Evolutionary conservation across 2,888 invertebrate species (phyloP).

Genomic region (Fissipunctia ypsillon): DNA sequence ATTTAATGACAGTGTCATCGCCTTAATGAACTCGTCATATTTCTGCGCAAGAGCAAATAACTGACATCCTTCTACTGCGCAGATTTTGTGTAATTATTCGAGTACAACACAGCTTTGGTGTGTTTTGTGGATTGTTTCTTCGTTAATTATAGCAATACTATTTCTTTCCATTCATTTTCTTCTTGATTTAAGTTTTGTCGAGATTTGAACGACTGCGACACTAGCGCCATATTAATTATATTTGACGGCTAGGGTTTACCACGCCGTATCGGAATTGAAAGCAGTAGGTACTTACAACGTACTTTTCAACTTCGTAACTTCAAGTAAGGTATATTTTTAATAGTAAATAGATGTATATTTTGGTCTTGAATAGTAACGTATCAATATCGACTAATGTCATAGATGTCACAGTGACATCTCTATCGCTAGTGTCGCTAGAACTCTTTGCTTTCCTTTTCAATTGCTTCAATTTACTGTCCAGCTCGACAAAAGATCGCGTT

Average conservation of each 20-base stretch:
- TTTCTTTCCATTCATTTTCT: neutral
- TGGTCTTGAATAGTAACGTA: neutral
- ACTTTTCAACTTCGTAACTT: too few species aligned
- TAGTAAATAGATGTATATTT: too few species aligned
- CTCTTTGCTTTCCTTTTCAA: too few species aligned
- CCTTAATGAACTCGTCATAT: conserved; percentile 53
- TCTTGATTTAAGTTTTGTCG: neutral
- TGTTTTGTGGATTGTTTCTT: conserved; percentile 21
- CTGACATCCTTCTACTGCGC: conserved; percentile 47
- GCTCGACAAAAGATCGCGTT: neutral
- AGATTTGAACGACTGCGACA: neutral
- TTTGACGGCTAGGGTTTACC: neutral
- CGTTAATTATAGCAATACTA: neutral
- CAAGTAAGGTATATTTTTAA: too few species aligned
- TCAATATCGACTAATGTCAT: conserved; percentile 1
- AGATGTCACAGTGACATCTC: neutral
- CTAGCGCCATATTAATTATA: neutral
- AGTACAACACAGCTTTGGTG: conserved; percentile 19
- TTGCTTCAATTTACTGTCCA: conserved; percentile 30
- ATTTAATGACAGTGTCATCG: conserved; percentile 12
- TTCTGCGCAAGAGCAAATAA: conserved; percentile 66
- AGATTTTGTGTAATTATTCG: conserved; percentile 42
- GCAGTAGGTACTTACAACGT: too few species aligned
- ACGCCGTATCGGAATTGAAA: too few species aligned
- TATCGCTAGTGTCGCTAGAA: conserved; percentile 1